Conservation (phyloP, 2,888 invertebrate species). For the Ypsolopha scabrella region DNA sequence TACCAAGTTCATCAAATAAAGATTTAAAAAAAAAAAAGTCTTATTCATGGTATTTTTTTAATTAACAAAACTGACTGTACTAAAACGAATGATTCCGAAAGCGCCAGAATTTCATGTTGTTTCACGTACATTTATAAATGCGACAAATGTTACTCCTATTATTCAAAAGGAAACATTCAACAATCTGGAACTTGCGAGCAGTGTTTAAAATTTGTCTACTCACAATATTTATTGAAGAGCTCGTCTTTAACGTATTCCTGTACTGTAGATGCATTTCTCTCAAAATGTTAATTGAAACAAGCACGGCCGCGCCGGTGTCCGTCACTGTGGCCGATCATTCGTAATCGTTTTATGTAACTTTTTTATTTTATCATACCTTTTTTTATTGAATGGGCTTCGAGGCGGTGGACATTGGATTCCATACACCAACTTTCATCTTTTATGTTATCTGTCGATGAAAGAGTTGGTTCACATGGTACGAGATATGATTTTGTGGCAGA, state of each 20-base stretch:
- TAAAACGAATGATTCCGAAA: too few species aligned
- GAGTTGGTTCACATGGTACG: slow-evolving; percentile 31
- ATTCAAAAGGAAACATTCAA: too few species aligned
- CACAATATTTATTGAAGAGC: slow-evolving; percentile 18
- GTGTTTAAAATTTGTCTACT: not conserved
- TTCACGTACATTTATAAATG: too few species aligned
- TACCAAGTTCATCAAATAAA: too few species aligned
- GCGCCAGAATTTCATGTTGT: too few species aligned
- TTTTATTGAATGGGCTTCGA: slow-evolving; percentile 36
- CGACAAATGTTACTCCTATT: too few species aligned
- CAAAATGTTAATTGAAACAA: slow-evolving; percentile 62
- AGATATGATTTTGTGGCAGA: not conserved
- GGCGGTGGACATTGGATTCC: slow-evolving; percentile 48
- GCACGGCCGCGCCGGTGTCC: slow-evolving; percentile 38
- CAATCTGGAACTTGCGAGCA: too few species aligned
- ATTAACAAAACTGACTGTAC: too few species aligned
- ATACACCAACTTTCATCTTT: slow-evolving; percentile 45
- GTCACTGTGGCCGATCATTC: slow-evolving; percentile 18
- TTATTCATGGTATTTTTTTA: too few species aligned
- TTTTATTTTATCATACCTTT: slow-evolving; percentile 43
- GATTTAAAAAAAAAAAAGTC: too few species aligned
- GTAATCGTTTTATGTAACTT: slow-evolving; percentile 12
- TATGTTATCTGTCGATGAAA: slow-evolving; percentile 37
- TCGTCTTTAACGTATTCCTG: slow-evolving; percentile 15
- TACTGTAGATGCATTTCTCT: slow-evolving; percentile 19